phyloP scores from a whole-genome alignment of 2,797 vertebrate species.

The Melanotaenia boesemani region DNA sequence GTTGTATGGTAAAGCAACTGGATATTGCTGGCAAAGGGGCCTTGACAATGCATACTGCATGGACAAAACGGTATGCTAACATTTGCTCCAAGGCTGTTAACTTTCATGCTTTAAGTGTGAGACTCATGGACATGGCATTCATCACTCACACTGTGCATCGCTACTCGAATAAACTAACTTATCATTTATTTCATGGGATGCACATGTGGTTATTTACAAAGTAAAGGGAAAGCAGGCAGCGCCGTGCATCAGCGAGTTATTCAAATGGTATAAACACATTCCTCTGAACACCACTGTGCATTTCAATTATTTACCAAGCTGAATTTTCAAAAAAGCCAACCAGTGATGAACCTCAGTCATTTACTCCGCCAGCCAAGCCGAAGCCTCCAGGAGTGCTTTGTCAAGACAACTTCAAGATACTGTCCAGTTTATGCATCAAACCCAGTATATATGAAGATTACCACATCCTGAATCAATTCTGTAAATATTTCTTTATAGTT shows the following conservation, averaged over 20 bases:
- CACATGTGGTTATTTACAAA: neutral
- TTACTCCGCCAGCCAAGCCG: neutral
- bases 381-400: neutral
- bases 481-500: neutral
- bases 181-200: neutral
- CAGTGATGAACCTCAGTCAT: neutral
- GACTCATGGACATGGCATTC: neutral
- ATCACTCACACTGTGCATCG: neutral
- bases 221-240: neutral
- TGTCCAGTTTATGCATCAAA: neutral
- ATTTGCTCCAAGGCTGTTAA: neutral
- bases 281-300: neutral
- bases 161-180: neutral
- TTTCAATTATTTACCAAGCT: neutral
- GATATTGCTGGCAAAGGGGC: neutral
- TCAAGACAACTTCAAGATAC: neutral
- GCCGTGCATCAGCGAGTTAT: neutral
- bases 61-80: neutral
- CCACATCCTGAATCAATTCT: neutral
- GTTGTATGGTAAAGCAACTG: neutral
- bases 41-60: neutral
- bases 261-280: neutral
- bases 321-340: neutral
- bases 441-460: neutral
- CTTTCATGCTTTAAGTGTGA: neutral